A percentile compares a stretch with the other conserved stretches of the same genome.
These are phyloP conservation scores for Steinernema khuongi DNA, from an alignment of 1,140 invertebrate genomes.

Conservation along the genomic window DNA sequence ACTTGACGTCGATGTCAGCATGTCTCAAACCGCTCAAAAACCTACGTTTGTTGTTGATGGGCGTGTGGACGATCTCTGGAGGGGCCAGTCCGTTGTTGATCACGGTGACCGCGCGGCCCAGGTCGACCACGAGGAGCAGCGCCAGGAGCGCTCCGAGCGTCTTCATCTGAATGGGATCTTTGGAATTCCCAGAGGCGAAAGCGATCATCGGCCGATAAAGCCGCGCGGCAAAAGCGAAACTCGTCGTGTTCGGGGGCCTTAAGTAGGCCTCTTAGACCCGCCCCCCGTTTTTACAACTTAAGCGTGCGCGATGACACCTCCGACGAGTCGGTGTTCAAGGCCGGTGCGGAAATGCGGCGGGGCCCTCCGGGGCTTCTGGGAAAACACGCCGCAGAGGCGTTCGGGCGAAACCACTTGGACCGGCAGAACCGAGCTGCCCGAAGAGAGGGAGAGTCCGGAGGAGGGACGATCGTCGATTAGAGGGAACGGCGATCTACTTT, in stretches of 20 bases:
- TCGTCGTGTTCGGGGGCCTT: not conserved
- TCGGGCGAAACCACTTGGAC: conserved; percentile 11
- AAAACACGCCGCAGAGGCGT: not conserved
- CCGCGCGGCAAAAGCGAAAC: conserved; percentile 1
- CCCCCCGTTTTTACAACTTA: not conserved
- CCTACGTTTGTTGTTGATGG: conserved; percentile 54
- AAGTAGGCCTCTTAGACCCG: not conserved
- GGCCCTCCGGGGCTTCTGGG: not conserved
- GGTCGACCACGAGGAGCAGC: not conserved
- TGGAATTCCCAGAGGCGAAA: not conserved
- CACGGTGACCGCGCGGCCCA: conserved; percentile 37
- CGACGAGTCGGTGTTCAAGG: not conserved
- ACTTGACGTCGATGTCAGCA: not conserved
- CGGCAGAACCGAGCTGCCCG: not conserved
- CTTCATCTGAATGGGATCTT: not conserved
- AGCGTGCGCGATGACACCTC: not conserved
- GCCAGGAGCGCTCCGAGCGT: not conserved
- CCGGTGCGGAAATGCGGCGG: not conserved
- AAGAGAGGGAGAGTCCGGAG: not conserved
- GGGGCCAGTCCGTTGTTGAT: conserved; percentile 55
- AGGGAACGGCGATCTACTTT: not conserved
- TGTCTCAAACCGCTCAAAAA: not conserved
- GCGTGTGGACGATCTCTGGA: conserved; percentile 57
- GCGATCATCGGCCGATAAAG: not conserved
- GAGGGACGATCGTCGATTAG: not conserved